These are phyloP conservation scores for Spea hammondii DNA, from an alignment of 2,797 vertebrate genomes.

Conservation along the genomic window DNA sequence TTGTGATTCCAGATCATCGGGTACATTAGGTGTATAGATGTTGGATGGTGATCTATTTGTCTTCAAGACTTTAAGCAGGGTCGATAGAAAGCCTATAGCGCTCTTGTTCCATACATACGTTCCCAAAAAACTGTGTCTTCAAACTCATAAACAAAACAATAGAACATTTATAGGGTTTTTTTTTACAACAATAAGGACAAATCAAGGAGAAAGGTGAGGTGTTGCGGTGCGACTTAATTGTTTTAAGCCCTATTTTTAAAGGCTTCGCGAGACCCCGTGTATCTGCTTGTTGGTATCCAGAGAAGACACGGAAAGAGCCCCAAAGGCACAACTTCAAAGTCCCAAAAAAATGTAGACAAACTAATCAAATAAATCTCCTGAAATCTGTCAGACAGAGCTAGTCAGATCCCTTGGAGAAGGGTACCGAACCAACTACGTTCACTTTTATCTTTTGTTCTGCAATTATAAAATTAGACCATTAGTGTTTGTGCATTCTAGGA, in stretches of 20 bases:
- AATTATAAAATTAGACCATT: conserved; percentile 18
- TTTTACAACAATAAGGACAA: background rate
- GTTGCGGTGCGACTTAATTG: background rate
- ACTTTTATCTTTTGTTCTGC: conserved; percentile 18
- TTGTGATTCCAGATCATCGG: too few relatives aligned
- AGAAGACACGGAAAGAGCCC: conserved; percentile 8
- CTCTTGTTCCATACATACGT: too few relatives aligned
- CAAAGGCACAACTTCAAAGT: conserved; percentile 24
- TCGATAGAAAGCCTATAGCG: too few relatives aligned
- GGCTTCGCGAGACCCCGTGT: background rate
- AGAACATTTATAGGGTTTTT: background rate
- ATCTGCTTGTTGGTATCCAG: conserved; percentile 26
- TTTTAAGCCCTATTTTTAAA: conserved; percentile 13
- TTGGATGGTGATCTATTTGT: too few relatives aligned
- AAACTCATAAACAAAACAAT: too few relatives aligned
- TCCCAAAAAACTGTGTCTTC: too few relatives aligned
- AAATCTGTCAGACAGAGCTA: background rate
- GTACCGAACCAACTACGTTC: background rate
- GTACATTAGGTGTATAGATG: too few relatives aligned
- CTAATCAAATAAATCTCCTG: background rate
- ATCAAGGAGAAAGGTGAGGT: background rate
- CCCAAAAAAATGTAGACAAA: conserved; percentile 22
- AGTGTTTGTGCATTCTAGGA: conserved; percentile 18
- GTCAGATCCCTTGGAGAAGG: background rate
- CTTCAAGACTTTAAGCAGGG: too few relatives aligned